Percentiles rank a stretch among this genome's conserved stretches.
These are phyloP conservation scores for Microcebus murinus DNA, from an alignment of 2,113 vertebrate genomes.

Conservation along the genomic window DNA sequence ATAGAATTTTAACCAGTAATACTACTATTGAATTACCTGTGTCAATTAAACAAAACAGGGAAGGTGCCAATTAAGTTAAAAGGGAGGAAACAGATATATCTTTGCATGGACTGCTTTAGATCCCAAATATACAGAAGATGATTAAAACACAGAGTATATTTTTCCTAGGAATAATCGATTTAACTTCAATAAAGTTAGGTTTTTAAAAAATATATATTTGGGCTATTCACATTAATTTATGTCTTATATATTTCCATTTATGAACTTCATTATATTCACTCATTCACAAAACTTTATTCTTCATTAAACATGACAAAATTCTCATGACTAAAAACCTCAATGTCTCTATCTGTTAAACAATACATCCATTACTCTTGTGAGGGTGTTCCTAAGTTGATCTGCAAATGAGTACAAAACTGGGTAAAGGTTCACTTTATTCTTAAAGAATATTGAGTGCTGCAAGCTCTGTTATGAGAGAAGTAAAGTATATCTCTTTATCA, in stretches of 20 bases:
- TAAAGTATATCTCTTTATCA: background rate
- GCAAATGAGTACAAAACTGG: background rate
- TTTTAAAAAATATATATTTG: background rate
- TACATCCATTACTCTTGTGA: background rate
- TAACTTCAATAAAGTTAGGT: background rate
- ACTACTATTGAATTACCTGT: background rate
- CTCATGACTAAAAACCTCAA: background rate
- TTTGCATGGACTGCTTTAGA: constrained; percentile 18
- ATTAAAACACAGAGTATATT: background rate
- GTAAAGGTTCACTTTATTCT: background rate
- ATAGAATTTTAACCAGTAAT: constrained; percentile 16
- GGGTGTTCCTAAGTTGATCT: background rate
- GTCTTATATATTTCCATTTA: background rate
- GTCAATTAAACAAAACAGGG: background rate
- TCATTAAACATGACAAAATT: constrained; percentile 33
- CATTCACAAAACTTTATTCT: background rate
- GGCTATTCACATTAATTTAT: background rate
- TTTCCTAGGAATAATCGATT: constrained; percentile 9
- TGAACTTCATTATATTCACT: background rate
- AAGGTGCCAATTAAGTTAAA: background rate
- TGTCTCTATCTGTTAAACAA: constrained; percentile 12
- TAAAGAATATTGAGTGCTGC: background rate
- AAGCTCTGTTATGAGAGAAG: background rate
- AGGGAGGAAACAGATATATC: background rate
- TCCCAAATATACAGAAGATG: background rate